Conservation (phyloP, 92 coral and sea anemone species). For the Isaurus tuberculatus region DNA sequence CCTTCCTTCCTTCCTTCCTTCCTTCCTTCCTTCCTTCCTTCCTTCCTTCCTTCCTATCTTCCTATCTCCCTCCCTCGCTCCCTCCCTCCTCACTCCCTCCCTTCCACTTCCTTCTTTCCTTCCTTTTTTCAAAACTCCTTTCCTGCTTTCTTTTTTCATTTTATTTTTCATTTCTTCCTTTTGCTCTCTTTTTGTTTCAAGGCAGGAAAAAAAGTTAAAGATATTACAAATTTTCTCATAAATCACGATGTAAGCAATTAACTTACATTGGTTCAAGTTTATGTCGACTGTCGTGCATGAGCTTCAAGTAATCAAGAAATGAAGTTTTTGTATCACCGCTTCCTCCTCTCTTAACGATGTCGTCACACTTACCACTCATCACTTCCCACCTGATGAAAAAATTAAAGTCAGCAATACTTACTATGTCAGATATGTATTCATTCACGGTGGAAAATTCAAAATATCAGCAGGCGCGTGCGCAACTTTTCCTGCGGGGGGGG, state of each 20-base stretch:
- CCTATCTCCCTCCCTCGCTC: not conserved
- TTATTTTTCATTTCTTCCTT: no score
- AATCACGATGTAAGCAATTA: not conserved
- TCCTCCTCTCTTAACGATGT: constrained; percentile 67
- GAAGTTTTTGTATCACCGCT: constrained; percentile 61
- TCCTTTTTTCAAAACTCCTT: no score
- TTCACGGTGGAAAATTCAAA: not conserved
- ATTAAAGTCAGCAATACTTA: no score
- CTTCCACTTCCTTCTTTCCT: no score
- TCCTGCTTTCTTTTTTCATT: no score
- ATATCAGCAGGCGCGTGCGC: no score
- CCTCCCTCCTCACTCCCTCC: not conserved
- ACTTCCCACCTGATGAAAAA: constrained; percentile 49
- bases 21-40: not conserved
- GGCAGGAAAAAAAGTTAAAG: not conserved
- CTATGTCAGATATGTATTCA: not conserved
- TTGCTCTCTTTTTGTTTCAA: no score
- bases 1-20: not conserved
- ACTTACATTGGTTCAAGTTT: constrained; percentile 69
- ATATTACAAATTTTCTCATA: no score
- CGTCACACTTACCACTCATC: constrained; percentile 66
- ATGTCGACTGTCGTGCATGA: constrained; percentile 62
- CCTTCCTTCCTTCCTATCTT: not conserved
- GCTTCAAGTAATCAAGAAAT: constrained; percentile 55
- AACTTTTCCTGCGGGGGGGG: no score